phyloP scores from a whole-genome alignment of 2,113 vertebrate genomes.

The Scytalopus superciliaris region DNA sequence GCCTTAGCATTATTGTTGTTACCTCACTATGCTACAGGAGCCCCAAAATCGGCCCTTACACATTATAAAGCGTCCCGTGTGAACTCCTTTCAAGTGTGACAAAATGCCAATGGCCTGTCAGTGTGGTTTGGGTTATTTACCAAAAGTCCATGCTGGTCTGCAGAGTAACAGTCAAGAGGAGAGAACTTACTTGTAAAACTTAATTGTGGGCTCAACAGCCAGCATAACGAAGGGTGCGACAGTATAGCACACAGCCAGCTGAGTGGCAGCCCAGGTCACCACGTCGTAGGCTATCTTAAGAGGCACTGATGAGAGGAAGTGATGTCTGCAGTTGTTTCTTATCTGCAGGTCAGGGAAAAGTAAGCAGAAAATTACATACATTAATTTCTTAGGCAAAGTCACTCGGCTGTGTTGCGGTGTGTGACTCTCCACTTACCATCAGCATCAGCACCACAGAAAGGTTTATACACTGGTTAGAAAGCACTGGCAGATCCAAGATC shows the following conservation, averaged over 20 bases:
- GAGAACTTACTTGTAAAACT: conserved; percentile 78
- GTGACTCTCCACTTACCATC: not conserved
- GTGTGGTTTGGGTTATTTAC: not conserved
- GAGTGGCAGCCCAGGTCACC: conserved; percentile 75
- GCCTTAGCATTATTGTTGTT: not conserved
- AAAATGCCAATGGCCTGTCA: not conserved
- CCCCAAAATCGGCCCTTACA: not conserved
- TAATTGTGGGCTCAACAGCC: conserved; percentile 76
- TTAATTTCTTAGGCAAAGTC: not conserved
- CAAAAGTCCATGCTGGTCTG: not conserved
- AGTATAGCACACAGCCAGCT: conserved; percentile 76
- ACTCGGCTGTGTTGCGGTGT: rapidly evolving
- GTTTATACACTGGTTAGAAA: not conserved
- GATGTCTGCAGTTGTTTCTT: conserved; percentile 72
- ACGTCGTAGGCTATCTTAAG: conserved; percentile 69
- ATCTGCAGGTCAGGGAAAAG: conserved; percentile 64
- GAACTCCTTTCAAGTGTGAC: not conserved
- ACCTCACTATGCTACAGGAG: not conserved
- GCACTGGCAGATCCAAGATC: not conserved
- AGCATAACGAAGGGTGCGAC: conserved; percentile 77
- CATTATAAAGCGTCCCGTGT: not conserved
- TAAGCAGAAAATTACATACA: not conserved
- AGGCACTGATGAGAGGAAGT: conserved; percentile 73
- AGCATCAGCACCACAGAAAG: not conserved
- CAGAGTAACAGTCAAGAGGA: not conserved